These are phyloP conservation scores for Patella vulgata DNA, from an alignment of 1,140 invertebrate genomes.

Conservation along the genomic window DNA sequence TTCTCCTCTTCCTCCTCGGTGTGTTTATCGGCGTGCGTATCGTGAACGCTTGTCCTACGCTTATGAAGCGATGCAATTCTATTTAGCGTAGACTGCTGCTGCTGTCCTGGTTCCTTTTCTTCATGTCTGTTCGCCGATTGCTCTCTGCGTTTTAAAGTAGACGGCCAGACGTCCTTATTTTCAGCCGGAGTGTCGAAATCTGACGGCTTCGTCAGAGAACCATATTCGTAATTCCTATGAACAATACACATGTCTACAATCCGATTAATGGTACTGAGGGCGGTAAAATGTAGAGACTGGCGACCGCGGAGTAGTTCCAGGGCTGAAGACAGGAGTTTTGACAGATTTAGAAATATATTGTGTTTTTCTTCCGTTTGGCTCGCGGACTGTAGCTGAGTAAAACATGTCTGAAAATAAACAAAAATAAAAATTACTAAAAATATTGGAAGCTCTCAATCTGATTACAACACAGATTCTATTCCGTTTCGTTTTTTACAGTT, in stretches of 20 bases:
- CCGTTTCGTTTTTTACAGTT: too few relatives aligned
- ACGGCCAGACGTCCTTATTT: neutral
- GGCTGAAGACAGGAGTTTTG: conserved; percentile 69
- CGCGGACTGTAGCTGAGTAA: conserved; percentile 49
- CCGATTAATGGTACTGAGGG: conserved; percentile 73
- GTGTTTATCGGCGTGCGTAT: conserved; percentile 21
- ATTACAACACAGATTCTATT: too few relatives aligned
- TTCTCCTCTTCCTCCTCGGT: conserved; percentile 33
- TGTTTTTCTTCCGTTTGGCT: conserved; percentile 42
- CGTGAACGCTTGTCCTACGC: conserved; percentile 24
- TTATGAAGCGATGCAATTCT: conserved; percentile 34
- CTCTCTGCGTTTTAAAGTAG: neutral
- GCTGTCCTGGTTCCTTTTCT: neutral
- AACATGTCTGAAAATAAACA: conserved; percentile 54
- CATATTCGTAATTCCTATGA: conserved; percentile 54
- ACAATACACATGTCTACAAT: conserved; percentile 71
- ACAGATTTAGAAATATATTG: conserved; percentile 65
- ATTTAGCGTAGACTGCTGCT: conserved; percentile 20
- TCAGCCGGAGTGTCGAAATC: conserved; percentile 26
- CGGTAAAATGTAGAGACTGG: conserved; percentile 73
- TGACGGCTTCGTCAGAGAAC: conserved; percentile 31
- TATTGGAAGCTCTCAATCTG: too few relatives aligned
- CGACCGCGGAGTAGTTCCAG: conserved; percentile 71
- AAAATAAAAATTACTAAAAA: conserved; percentile 7
- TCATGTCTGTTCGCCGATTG: neutral